Evolutionary conservation across 1,140 invertebrate species (phyloP).

Genomic region (Aphaenogaster floridana): DNA sequence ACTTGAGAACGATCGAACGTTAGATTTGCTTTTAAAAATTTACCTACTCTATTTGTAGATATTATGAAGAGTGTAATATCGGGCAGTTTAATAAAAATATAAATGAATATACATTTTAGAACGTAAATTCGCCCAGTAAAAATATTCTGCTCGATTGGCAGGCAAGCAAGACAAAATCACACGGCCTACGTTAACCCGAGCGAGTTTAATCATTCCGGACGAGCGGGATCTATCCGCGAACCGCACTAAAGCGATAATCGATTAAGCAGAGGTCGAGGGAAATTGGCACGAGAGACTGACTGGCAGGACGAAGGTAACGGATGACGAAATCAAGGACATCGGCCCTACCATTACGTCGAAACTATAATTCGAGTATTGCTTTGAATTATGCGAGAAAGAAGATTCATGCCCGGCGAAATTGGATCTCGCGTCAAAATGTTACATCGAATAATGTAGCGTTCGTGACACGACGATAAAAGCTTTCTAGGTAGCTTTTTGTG

Average conservation of each 20-base stretch:
- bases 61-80: neutral
- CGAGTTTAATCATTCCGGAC: slow-evolving; percentile 50
- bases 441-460: neutral
- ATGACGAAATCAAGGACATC: slow-evolving; percentile 57
- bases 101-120: neutral
- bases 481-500: neutral
- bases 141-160: slow-evolving; percentile 4
- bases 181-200: neutral
- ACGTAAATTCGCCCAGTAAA: neutral
- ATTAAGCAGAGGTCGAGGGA: slow-evolving; percentile 53
- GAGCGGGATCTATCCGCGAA: slow-evolving; percentile 37
- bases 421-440: slow-evolving; percentile 3
- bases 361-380: slow-evolving; percentile 4
- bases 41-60: neutral
- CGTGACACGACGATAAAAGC: neutral
- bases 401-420: slow-evolving; percentile 25
- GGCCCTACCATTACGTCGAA: slow-evolving; percentile 14
- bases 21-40: neutral
- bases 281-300: slow-evolving; percentile 56
- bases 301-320: slow-evolving; percentile 49
- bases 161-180: neutral
- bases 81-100: neutral
- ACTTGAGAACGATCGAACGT: neutral
- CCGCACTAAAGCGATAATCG: slow-evolving; percentile 53
- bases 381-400: slow-evolving; percentile 13